phyloP scores from a whole-genome alignment of 2,113 vertebrate species.

The Opisthocomus hoazin region DNA sequence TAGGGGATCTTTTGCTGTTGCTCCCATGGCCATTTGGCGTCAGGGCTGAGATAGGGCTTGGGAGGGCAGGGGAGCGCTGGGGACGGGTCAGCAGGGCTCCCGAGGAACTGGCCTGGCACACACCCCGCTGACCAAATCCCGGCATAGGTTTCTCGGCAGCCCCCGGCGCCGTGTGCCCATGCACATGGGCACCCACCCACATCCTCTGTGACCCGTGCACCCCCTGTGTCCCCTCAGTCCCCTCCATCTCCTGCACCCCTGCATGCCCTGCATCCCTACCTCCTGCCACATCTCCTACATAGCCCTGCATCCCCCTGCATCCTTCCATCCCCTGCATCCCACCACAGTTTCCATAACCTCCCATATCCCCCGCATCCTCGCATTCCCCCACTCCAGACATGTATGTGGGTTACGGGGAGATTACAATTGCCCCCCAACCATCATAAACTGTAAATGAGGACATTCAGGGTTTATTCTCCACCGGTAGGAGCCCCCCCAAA shows the following conservation, averaged over 20 bases:
- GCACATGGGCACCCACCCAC: not conserved
- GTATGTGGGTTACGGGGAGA: rapidly evolving
- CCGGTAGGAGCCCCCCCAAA: not conserved
- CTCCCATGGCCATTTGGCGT: not conserved
- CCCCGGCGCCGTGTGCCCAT: not conserved
- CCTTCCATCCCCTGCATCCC: not conserved
- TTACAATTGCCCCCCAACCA: not conserved
- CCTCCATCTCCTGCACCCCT: not conserved
- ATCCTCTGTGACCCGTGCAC: too few species aligned
- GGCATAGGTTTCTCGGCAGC: not conserved
- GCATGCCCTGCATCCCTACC: not conserved
- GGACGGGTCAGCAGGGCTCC: not conserved
- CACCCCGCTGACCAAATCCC: not conserved
- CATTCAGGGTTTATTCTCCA: not conserved
- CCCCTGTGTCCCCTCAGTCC: not conserved
- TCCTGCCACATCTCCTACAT: too few species aligned
- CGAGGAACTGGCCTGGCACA: not conserved
- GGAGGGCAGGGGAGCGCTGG: not conserved
- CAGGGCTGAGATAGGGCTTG: not conserved
- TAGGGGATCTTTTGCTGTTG: not conserved
- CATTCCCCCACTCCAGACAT: not conserved
- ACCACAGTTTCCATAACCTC: not conserved
- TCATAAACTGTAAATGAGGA: not conserved
- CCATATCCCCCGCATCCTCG: too few species aligned
- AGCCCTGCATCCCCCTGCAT: not conserved